Base-by-base conservation (phyloP, 2,113 vertebrate genomes). In the Xiphorhynchus elegans region DNA sequence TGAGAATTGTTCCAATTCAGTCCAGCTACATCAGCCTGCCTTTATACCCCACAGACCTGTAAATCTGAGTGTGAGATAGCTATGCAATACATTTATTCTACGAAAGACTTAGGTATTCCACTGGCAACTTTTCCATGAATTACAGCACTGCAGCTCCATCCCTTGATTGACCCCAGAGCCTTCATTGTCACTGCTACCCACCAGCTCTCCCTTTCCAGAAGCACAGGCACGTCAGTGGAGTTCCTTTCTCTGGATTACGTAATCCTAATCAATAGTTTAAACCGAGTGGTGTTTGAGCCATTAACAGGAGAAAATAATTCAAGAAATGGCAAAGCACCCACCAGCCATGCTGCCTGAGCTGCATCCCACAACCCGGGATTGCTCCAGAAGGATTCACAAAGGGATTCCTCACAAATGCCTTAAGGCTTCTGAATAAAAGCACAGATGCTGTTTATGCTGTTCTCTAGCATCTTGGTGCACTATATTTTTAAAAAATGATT, bases 401-500 rank as follows among this genome's bases (percentile, higher is more conserved):
- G 39, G 39, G 5, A 75, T 56, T 55, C 80, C 87, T 86, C 12
- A 2, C 72, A 66, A 67, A 77, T 37, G 52, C 52, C 13, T 82
- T 87, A 20, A 18, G 49, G 75, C 73, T 75, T 84, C 85, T 75
- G 86, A 93, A 76, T 84, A 84, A 75, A 93, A 95, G 78, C 95
- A 68, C 98, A 98, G 97, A 97, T 97, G 97, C 96, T 94, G 89
- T 94, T 97, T 95, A 89, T 89, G 95, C 95, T 84, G 11, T 93
- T 87, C 94, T 89, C 93, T 44, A 87, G 77, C 52, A 75, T 88
- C 87, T 47, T 9, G 4, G 84, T 64, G 68, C 58, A 73, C 96
- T 91, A 28, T 84, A 87, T 88, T 97, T 94, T 80, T 77, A 0
- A 28, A 58, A 94, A 97, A 95, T 72, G 58, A 87, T 97, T 96